Base-by-base conservation (phyloP, 2,888 invertebrate species). In the Tenthredo distinguenda region DNA sequence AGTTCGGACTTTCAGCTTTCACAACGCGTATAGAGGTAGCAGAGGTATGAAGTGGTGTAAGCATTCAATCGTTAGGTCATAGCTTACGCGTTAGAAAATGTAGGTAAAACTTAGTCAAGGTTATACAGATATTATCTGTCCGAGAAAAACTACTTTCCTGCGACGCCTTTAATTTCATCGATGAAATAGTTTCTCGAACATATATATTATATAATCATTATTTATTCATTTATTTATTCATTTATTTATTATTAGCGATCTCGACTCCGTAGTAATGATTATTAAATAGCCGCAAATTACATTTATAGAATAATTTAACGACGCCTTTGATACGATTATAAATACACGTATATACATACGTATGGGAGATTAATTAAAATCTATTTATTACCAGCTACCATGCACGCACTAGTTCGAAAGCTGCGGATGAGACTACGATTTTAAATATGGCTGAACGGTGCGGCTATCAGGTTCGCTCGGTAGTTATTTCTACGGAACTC, bases 401-500 rank as follows among this genome's bases (percentile, higher is more conserved):
- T n/a, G 18, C 18, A 50, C 18, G 55, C 55, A 62, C 12, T 21
- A 10, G 62, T 26, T 26, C 62, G 26, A 62, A 26, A 62, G 21
- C 62, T 62, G 7, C n/a, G 3, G 62, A 62, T 26, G 62, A 26
- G 62, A 21, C 62, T 62, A 62, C 26, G 12, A 26, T 26, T 62
- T 62, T 26, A 62, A 62, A 62, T 62, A 62, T 62, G 62, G 26
- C 62, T 62, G 26, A 62, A 62, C 62, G 10, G 12, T 12, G 3
- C 47, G 62, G 62, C 62, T 62, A 62, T 62, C 62, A 26, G 26
- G 62, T 62, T 62, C 26, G 26, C 62, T 10, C 4, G 62, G 62
- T 62, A 62, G 12, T 62, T 62, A 62, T 62, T 62, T 62, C 26
- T 62, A 62, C 62, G 62, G 62, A 62, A 62, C 62, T 62, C 26